These are phyloP conservation scores for Daphoenositta chrysoptera DNA, from an alignment of 2,113 vertebrate species.

Conservation along the genomic window DNA sequence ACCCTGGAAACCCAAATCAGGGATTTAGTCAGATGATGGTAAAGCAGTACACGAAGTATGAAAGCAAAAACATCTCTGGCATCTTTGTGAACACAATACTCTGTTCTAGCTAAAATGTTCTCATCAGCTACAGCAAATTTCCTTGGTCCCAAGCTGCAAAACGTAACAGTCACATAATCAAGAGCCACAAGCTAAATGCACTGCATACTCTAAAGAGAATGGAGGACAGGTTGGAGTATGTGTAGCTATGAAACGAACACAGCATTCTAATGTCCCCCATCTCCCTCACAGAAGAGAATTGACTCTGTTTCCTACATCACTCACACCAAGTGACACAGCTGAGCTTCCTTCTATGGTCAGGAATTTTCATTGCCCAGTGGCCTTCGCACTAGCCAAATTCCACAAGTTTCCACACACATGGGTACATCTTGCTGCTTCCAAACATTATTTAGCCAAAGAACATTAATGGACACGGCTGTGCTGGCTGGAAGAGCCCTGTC, in stretches of 20 bases:
- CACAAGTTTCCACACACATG: neutral
- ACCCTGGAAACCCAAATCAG: neutral
- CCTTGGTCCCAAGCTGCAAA: neutral
- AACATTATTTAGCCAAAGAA: neutral
- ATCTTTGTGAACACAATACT: neutral
- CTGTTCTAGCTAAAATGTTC: neutral
- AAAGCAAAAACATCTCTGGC: neutral
- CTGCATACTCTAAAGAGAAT: neutral
- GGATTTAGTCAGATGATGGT: neutral
- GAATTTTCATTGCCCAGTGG: fast-evolving
- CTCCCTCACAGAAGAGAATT: neutral
- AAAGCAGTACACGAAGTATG: neutral
- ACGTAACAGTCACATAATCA: neutral
- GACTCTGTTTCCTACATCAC: neutral
- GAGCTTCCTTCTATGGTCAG: neutral
- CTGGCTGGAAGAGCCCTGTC: neutral
- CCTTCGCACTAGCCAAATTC: neutral
- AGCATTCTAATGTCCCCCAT: neutral
- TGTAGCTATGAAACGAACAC: neutral
- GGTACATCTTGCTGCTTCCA: neutral
- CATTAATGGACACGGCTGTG: neutral
- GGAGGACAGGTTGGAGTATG: neutral
- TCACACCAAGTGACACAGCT: neutral
- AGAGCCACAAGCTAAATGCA: neutral
- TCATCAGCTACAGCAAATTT: neutral